A percentile compares a stretch with the other conserved stretches of the same genome.
Evolutionary conservation across 1,140 invertebrate genomes (phyloP).

Genomic region (Ostrea denselamellosa): DNA sequence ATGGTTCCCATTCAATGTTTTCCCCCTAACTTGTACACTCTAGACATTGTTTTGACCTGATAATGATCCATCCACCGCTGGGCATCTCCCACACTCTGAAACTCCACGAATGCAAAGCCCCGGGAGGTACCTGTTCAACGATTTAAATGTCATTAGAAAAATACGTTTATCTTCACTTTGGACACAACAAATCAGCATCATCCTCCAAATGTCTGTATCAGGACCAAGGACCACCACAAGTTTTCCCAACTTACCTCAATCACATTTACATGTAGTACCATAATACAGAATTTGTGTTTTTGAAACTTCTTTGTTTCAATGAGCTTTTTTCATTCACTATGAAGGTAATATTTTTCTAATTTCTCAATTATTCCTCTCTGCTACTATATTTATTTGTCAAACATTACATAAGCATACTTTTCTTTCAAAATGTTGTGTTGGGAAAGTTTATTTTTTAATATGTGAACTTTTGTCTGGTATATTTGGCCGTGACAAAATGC

Average conservation of each 20-base stretch:
- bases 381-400: not conserved
- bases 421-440: not conserved
- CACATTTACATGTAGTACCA: not conserved
- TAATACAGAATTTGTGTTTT: not conserved
- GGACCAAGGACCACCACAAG: not conserved
- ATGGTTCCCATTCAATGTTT: not conserved
- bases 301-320: not conserved
- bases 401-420: not conserved
- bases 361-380: not conserved
- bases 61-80: slow-evolving; percentile 95
- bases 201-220: not conserved
- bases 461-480: not conserved
- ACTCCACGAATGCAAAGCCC: slow-evolving; percentile 95
- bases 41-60: slow-evolving; percentile 85
- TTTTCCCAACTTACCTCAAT: not conserved
- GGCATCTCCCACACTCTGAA: slow-evolving; percentile 92
- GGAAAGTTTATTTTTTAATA: not conserved
- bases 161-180: not conserved
- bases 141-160: slow-evolving; percentile 65
- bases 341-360: not conserved
- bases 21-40: slow-evolving; percentile 6
- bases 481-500: no score
- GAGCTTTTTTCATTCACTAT: not conserved
- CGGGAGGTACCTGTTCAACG: slow-evolving; percentile 77
- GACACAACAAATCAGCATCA: slow-evolving; percentile 13